These are phyloP conservation scores for Orestias chungarensis DNA, from an alignment of 2,797 vertebrate species.

Conservation along the genomic window DNA sequence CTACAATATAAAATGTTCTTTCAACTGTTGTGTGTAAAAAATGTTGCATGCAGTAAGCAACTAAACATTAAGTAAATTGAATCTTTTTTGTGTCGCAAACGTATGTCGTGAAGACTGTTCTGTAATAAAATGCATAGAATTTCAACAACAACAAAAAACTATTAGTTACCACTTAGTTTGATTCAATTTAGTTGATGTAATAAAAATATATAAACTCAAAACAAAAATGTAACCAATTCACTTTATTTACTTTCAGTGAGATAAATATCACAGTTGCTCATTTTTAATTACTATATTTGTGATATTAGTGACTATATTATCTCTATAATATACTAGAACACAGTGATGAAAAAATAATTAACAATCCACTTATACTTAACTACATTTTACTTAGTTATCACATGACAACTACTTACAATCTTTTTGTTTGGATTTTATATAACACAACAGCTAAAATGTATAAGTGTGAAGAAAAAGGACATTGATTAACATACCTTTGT, in stretches of 20 bases:
- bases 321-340: too few relatives aligned
- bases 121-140: neutral
- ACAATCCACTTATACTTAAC: neutral
- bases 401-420: neutral
- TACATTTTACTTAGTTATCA: neutral
- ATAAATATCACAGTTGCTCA: neutral
- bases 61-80: too few relatives aligned
- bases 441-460: neutral
- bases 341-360: neutral
- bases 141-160: neutral
- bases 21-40: neutral
- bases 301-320: too few relatives aligned
- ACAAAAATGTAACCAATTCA: neutral
- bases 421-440: neutral
- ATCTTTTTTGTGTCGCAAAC: neutral
- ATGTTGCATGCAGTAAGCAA: neutral
- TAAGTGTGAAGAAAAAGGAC: neutral
- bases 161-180: neutral
- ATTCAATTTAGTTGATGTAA: neutral
- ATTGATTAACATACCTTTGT: neutral
- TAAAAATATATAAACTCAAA: neutral
- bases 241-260: neutral
- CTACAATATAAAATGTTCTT: neutral
- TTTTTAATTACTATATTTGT: neutral
- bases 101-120: neutral